Conservation (phyloP, 2,888 invertebrate genomes). For the Dynastes grantii region DNA sequence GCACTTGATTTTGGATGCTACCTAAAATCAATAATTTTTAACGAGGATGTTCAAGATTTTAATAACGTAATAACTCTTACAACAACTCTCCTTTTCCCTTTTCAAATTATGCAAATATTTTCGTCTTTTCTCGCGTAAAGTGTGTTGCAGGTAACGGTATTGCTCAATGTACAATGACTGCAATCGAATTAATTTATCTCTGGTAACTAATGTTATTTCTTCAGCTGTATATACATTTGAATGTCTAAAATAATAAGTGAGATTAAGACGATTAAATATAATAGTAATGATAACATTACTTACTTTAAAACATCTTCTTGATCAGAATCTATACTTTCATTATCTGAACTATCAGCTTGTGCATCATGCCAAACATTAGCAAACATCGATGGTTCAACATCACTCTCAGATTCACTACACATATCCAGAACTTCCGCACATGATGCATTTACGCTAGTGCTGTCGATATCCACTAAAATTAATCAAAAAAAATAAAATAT, state of each 20-base stretch:
- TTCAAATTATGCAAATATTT: conserved; percentile 83
- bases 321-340: conserved; percentile 84
- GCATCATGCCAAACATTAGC: conserved; percentile 77
- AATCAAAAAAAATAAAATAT: conserved; percentile 49
- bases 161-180: conserved; percentile 89
- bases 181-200: conserved; percentile 82
- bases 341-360: conserved; percentile 81
- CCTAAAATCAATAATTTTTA: conserved; percentile 72
- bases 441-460: conserved; percentile 71
- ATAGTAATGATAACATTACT: conserved; percentile 57
- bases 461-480: conserved; percentile 73
- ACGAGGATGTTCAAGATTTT: conserved; percentile 27
- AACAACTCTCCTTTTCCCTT: conserved; percentile 83
- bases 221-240: conserved; percentile 92
- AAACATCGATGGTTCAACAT: conserved; percentile 78
- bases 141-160: conserved; percentile 82
- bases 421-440: conserved; percentile 78
- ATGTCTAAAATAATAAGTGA: conserved; percentile 75
- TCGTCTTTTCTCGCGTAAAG: conserved; percentile 81
- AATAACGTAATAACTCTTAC: conserved; percentile 58
- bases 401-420: conserved; percentile 84
- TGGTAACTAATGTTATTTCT: conserved; percentile 85
- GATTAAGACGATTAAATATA: conserved; percentile 9
- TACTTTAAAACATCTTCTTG: conserved; percentile 85
- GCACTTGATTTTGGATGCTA: conserved; percentile 83